Percentiles rank a stretch among this genome's conserved stretches.
phyloP scores from a whole-genome alignment of 1,140 invertebrate species.

The Pissodes strobi region DNA sequence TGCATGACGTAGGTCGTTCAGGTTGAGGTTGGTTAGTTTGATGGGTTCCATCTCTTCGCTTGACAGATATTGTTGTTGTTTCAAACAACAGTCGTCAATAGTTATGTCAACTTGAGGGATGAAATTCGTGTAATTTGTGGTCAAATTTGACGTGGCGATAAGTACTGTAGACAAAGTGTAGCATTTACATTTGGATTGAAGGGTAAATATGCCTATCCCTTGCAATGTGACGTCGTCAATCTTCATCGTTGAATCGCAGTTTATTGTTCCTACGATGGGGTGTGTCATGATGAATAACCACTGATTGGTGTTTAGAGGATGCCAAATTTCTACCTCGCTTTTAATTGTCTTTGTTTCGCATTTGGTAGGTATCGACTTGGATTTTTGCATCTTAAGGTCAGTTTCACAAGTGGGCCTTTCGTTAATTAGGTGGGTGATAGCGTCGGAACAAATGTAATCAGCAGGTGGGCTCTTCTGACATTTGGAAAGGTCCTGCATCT shows the following conservation, averaged over 20 bases:
- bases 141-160: not conserved
- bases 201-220: not conserved
- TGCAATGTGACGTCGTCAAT: conserved; percentile 1
- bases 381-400: not conserved
- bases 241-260: no score
- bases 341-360: conserved; percentile 7
- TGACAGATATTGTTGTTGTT: not conserved
- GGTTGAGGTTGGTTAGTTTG: conserved; percentile 13
- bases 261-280: no score
- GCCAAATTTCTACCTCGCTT: conserved; percentile 11
- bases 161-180: conserved; percentile 16
- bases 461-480: not conserved
- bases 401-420: conserved; percentile 11
- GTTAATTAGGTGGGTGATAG: not conserved
- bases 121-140: conserved; percentile 11
- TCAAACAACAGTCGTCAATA: conserved; percentile 8
- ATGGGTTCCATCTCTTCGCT: conserved; percentile 8
- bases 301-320: conserved; percentile 7
- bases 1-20: conserved; percentile 15
- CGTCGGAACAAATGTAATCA: not conserved
- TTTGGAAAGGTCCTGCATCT: conserved; percentile 8
- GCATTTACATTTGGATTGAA: conserved; percentile 2
- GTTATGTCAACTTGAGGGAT: conserved; percentile 4
- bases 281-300: conserved; percentile 15
- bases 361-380: not conserved